A percentile compares a stretch with the other conserved stretches of the same genome.
These are phyloP conservation scores for Pomacea canaliculata DNA, from an alignment of 2,888 invertebrate species.

Conservation along the genomic window DNA sequence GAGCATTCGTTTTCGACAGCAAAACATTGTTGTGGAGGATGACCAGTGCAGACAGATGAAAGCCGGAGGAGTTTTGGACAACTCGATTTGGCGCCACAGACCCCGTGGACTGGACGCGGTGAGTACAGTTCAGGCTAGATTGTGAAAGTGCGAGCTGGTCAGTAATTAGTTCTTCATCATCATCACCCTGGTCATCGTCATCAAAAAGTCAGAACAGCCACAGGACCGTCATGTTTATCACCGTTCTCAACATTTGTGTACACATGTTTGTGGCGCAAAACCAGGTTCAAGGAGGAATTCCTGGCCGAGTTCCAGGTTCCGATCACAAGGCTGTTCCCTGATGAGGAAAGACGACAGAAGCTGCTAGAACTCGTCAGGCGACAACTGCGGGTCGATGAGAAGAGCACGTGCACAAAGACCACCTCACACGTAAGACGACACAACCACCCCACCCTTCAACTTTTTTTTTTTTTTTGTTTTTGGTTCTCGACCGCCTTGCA, in stretches of 20 bases:
- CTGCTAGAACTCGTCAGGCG: slow-evolving; percentile 13
- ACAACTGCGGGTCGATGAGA: slow-evolving; percentile 9
- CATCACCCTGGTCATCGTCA: no score
- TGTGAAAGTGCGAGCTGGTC: neutral
- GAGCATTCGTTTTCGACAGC: no score
- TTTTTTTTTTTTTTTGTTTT: neutral
- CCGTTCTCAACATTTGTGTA: neutral
- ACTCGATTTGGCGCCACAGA: neutral
- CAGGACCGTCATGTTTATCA: no score
- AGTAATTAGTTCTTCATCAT: neutral
- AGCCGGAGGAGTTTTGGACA: neutral
- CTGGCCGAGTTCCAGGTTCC: slow-evolving; percentile 13
- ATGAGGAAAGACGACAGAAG: slow-evolving; percentile 7
- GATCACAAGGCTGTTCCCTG: neutral
- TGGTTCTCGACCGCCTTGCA: neutral
- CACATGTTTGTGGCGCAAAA: no score
- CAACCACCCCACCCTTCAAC: neutral
- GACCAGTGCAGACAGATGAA: neutral
- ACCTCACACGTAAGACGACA: slow-evolving; percentile 8
- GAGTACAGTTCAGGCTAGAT: neutral
- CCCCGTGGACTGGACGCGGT: neutral
- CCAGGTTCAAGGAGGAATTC: slow-evolving; percentile 7
- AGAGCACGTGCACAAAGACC: slow-evolving; percentile 9
- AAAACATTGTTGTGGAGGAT: neutral
- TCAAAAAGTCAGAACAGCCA: no score